Conservation (phyloP, 2,797 vertebrate genomes). For the Crenuchus spilurus region DNA sequence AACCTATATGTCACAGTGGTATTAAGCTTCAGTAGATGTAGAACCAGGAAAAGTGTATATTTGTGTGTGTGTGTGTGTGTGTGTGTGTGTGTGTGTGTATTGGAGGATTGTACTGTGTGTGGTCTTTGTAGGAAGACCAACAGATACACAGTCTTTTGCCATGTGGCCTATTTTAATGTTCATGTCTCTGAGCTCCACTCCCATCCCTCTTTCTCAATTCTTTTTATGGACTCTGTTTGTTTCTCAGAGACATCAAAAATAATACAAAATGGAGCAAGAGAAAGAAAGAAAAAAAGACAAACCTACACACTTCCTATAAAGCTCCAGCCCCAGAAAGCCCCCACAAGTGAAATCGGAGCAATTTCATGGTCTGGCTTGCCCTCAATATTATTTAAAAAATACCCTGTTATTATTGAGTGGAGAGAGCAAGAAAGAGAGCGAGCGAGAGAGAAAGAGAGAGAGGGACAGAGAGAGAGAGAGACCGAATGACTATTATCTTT, state of each 20-base stretch:
- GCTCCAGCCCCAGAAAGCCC: constrained; percentile 69
- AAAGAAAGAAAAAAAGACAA: constrained; percentile 62
- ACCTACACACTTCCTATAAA: constrained; percentile 77
- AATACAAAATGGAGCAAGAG: constrained; percentile 56
- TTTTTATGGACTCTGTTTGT: constrained; percentile 63
- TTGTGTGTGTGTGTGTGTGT: constrained; percentile 13
- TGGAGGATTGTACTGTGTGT: constrained; percentile 61
- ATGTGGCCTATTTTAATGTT: constrained; percentile 51
- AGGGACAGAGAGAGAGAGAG: constrained; percentile 71
- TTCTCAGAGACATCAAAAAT: constrained; percentile 62
- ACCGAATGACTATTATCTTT: constrained; percentile 85
- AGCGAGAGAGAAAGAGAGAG: constrained; percentile 65
- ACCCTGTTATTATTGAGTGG: constrained; percentile 86
- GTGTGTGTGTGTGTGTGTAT: constrained; percentile 48
- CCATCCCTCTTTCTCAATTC: constrained; percentile 57
- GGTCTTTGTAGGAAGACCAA: constrained; percentile 48
- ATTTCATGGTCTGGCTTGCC: constrained; percentile 81
- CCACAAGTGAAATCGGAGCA: constrained; percentile 75
- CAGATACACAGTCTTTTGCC: constrained; percentile 46
- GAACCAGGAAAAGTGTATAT: not conserved
- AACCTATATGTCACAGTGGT: constrained; percentile 5
- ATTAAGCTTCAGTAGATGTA: constrained; percentile 4
- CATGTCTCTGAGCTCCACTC: constrained; percentile 57
- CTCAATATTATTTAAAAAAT: constrained; percentile 84
- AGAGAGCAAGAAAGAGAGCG: constrained; percentile 65